These are phyloP conservation scores for Falco columbarius DNA, from an alignment of 2,797 vertebrate species.

Conservation along the genomic window DNA sequence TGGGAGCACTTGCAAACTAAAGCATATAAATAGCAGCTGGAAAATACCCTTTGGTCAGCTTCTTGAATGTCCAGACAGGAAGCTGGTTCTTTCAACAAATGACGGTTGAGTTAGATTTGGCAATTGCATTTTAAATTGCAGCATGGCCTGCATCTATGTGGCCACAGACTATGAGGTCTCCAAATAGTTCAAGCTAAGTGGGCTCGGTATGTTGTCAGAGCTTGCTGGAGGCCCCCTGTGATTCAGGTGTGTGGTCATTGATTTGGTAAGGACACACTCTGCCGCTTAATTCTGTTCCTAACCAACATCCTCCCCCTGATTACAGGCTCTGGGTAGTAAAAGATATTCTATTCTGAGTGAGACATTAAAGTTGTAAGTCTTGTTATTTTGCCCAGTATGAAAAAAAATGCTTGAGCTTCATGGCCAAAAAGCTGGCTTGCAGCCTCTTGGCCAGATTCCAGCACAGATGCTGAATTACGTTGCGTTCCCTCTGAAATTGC, in stretches of 20 bases:
- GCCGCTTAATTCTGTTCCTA: not conserved
- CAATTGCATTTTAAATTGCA: not conserved
- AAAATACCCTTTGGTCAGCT: not conserved
- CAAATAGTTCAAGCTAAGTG: not conserved
- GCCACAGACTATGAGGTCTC: not conserved
- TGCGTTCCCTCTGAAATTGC: constrained; percentile 15
- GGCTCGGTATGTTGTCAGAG: not conserved
- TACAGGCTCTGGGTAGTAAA: not conserved
- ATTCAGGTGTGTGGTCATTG: not conserved
- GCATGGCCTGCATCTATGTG: not conserved
- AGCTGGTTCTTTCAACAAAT: not conserved
- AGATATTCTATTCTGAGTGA: not conserved
- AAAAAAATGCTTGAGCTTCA: not conserved
- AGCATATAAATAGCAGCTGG: not conserved
- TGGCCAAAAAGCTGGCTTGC: constrained; percentile 24
- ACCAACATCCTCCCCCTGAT: not conserved
- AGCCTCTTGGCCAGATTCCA: constrained; percentile 41
- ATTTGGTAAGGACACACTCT: not conserved
- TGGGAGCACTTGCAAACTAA: not conserved
- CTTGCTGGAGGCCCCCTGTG: not conserved
- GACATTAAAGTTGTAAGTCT: not conserved
- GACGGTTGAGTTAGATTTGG: not conserved
- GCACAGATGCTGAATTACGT: constrained; percentile 20
- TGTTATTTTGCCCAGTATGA: constrained; percentile 36
- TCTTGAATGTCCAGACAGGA: not conserved